Percentiles rank a stretch among this genome's conserved stretches.
phyloP scores from a whole-genome alignment of 2,797 vertebrate species.

The Enteromius paludinosus region DNA sequence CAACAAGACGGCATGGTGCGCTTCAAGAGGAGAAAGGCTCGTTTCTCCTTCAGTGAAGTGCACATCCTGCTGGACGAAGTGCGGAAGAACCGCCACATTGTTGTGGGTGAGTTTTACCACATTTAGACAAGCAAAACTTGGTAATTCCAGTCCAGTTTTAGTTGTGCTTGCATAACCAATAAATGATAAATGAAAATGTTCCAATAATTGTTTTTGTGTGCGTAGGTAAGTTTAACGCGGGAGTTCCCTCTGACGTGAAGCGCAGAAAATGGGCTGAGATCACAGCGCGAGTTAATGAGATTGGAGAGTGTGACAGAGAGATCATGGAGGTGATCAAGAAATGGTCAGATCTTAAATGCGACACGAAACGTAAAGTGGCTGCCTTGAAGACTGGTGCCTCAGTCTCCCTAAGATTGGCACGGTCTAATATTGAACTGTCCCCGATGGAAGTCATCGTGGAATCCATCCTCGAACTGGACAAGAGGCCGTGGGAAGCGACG shows the following conservation, averaged over 20 bases:
- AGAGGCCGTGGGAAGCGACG: slow-evolving; percentile 61
- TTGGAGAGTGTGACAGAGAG: slow-evolving; percentile 80
- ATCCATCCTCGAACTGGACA: slow-evolving; percentile 79
- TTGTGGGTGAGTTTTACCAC: slow-evolving; percentile 75
- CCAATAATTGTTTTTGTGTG: slow-evolving; percentile 9
- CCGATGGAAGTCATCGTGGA: slow-evolving; percentile 79
- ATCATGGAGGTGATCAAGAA: slow-evolving; percentile 83
- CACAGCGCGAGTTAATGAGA: slow-evolving; percentile 79
- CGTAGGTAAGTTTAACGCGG: slow-evolving; percentile 80
- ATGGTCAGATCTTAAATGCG: slow-evolving; percentile 82
- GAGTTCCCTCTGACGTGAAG: slow-evolving; percentile 76
- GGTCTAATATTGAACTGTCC: slow-evolving; percentile 74
- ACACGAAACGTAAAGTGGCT: slow-evolving; percentile 81
- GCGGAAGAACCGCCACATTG: slow-evolving; percentile 77
- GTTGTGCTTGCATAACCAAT: neutral
- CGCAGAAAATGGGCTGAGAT: slow-evolving; percentile 82
- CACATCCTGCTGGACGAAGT: slow-evolving; percentile 84
- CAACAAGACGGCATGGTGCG: slow-evolving; percentile 71
- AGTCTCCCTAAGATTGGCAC: slow-evolving; percentile 23
- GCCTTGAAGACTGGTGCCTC: slow-evolving; percentile 71
- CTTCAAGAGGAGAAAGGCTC: slow-evolving; percentile 82
- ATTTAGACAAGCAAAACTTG: neutral
- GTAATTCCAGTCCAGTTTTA: no score
- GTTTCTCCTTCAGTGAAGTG: slow-evolving; percentile 81
- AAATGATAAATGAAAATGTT: neutral